A percentile compares a stretch with the other conserved stretches of the same genome.
phyloP scores from a whole-genome alignment of 2,797 vertebrate species.

The Bovichtus variegatus region DNA sequence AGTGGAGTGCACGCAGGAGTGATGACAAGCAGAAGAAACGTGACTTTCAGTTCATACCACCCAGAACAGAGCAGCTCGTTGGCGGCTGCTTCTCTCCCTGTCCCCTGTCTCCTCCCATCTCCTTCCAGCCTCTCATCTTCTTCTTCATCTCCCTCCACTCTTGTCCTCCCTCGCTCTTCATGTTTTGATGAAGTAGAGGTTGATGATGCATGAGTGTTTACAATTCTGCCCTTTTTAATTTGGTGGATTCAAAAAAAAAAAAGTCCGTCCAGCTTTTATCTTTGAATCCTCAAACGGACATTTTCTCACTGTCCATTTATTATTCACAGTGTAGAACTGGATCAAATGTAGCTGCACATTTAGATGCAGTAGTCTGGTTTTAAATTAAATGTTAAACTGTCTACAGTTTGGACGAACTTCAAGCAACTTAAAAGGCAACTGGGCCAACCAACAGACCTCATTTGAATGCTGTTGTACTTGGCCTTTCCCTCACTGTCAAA shows the following conservation, averaged over 20 bases:
- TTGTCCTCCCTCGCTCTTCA: conserved; percentile 13
- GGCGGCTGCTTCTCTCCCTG: neutral
- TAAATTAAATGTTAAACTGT: neutral
- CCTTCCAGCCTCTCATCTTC: conserved; percentile 11
- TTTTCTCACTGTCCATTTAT: neutral
- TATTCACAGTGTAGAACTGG: neutral
- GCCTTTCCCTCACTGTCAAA: conserved; percentile 29
- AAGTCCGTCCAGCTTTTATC: conserved; percentile 5
- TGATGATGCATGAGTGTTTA: neutral
- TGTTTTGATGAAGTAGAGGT: conserved; percentile 14
- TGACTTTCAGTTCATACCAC: neutral
- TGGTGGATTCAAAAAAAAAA: neutral
- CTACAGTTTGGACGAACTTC: conserved; percentile 15
- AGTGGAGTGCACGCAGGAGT: neutral
- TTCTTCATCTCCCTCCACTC: neutral
- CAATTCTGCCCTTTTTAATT: neutral
- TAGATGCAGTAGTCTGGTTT: neutral
- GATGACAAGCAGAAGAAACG: neutral
- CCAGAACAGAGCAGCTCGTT: conserved; percentile 8
- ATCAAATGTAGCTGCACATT: neutral
- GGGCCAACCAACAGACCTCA: conserved; percentile 13
- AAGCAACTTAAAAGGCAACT: conserved; percentile 11
- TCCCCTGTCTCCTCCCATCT: conserved; percentile 1
- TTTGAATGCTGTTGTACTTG: conserved; percentile 37
- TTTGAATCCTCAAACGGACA: neutral